Base-by-base conservation (phyloP, 2,113 vertebrate genomes). In the Aldabrachelys gigantea region DNA sequence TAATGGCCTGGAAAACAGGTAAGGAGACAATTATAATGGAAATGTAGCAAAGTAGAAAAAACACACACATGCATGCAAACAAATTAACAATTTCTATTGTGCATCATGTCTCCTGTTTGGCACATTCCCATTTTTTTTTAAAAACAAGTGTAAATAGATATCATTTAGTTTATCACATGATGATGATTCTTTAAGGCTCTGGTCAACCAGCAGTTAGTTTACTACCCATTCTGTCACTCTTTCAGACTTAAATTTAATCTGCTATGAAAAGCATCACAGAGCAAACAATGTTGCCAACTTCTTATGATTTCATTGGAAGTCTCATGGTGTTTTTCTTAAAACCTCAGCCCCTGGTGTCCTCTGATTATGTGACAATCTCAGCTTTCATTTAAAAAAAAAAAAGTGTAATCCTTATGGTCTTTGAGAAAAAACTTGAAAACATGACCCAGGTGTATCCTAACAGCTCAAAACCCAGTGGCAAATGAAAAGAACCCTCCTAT, bases 1-100 rank as follows among this genome's bases (percentile, higher is more conserved):
- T 90, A 99, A 96, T 1, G 99, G 99, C 95, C 99, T 99, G 97
- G 59, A 98, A 96, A 91, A 92, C 25, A 96, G 80, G 0, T 80
- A 82, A 72, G 91, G 38, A 84, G 11, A 47, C 94, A 84, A 75
- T 6, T 10, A 91, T 6, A 0, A 1, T 24, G 84, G 78, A 92
- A 41, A 94, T 80, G 62, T 1, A 89, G 27, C 11, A 80, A 10
- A 13, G 44, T 92, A 62, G 89, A 35, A 87, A 83, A 80, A 19
- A 47, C 24, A 44, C 1, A 25, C 38, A 38, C 17, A 27, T 14
- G n/a, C 8, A 2, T 11, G 50, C n/a, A 72, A 72, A 72, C 65
- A 57, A 52, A 87, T 78, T 69, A 35, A 49, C 25, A 69, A 31
- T 41, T n/a, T 9, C 35, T 91, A 85, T 57, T 69, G 65, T 78